phyloP scores from a whole-genome alignment of 2,888 invertebrate genomes.

The Odontocolon sp. region DNA sequence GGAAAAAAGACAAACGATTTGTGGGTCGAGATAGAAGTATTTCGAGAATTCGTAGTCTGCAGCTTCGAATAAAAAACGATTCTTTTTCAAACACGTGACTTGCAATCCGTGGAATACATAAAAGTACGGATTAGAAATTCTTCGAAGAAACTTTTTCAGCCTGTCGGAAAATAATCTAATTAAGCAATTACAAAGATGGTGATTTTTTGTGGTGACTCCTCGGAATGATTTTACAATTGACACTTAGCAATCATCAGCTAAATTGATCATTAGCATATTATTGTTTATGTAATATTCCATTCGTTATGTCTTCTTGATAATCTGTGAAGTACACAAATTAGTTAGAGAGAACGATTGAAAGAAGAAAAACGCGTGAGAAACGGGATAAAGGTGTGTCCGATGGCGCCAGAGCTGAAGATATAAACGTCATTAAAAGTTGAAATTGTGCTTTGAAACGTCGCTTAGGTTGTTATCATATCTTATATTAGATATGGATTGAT shows the following conservation, averaged over 20 bases:
- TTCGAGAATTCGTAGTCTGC: slow-evolving; percentile 6
- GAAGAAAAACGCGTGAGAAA: slow-evolving; percentile 5
- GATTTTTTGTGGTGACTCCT: not conserved
- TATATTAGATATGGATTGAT: too few species aligned
- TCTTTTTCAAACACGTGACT: not conserved
- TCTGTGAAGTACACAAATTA: not conserved
- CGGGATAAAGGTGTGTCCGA: slow-evolving; percentile 17
- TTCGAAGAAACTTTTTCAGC: not conserved
- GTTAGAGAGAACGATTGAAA: not conserved
- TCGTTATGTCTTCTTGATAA: not conserved
- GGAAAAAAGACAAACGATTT: not conserved
- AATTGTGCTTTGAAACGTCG: slow-evolving; percentile 24
- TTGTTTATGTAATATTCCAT: not conserved
- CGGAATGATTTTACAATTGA: not conserved
- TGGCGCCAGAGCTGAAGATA: slow-evolving; percentile 46
- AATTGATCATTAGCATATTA: not conserved
- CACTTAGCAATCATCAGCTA: not conserved
- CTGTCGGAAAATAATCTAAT: slow-evolving; percentile 6
- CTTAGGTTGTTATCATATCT: not conserved
- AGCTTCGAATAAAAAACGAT: slow-evolving; percentile 6
- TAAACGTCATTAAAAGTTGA: slow-evolving; percentile 41
- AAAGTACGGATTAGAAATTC: not conserved
- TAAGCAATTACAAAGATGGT: not conserved
- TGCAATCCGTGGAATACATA: not conserved
- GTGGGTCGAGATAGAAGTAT: slow-evolving; percentile 7